These are phyloP conservation scores for Apodemus agrarius DNA, from an alignment of 2,797 vertebrate genomes.

Conservation along the genomic window DNA sequence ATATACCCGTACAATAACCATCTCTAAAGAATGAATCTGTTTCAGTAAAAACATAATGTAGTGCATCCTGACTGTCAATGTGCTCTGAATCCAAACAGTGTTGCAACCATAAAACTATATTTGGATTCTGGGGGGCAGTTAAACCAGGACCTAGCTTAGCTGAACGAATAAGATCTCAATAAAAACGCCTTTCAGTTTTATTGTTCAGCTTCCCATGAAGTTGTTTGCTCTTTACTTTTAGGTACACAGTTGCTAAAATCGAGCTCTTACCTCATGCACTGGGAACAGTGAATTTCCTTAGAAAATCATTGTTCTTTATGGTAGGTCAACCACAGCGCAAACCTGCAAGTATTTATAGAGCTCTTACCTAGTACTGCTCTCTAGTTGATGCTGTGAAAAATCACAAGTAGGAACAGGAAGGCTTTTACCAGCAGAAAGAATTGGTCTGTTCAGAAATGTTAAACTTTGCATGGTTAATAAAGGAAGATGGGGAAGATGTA, in stretches of 20 bases:
- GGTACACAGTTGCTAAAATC: not conserved
- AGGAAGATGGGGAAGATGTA: not conserved
- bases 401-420: not conserved
- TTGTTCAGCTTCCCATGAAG: not conserved
- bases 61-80: not conserved
- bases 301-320: constrained; percentile 22
- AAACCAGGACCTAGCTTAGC: not conserved
- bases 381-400: not conserved
- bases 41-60: not conserved
- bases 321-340: not conserved
- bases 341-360: constrained; percentile 19
- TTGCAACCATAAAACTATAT: not conserved
- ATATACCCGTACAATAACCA: not conserved
- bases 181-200: not conserved
- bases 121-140: not conserved
- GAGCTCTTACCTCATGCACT: not conserved
- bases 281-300: not conserved
- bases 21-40: not conserved
- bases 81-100: not conserved
- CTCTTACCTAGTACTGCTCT: not conserved
- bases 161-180: not conserved
- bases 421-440: not conserved
- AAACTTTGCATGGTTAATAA: not conserved
- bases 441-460: not conserved
- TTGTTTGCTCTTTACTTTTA: constrained; percentile 16